Evolutionary conservation across 1,140 invertebrate genomes (phyloP).

Genomic region (Oedothorax gibbosus): DNA sequence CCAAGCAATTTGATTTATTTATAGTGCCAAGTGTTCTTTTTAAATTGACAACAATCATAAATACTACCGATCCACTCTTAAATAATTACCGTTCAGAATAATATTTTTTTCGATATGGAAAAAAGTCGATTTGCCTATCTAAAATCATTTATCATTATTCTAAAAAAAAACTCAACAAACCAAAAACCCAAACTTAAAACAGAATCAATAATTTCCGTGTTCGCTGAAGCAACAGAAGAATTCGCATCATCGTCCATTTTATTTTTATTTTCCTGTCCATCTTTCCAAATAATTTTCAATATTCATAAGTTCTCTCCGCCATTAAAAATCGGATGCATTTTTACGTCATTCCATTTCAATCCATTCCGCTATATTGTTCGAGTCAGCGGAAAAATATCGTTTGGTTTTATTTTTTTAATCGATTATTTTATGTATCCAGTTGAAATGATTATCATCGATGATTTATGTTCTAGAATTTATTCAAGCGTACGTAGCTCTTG

Average conservation of each 20-base stretch:
- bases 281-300: slow-evolving; percentile 27
- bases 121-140: slow-evolving; percentile 19
- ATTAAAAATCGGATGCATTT: slow-evolving; percentile 25
- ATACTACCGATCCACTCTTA: too few relatives aligned
- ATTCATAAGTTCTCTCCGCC: slow-evolving; percentile 27
- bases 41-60: too few relatives aligned
- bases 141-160: slow-evolving; percentile 31
- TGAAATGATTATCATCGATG: slow-evolving; percentile 33
- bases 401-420: slow-evolving; percentile 27
- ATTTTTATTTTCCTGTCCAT: slow-evolving; percentile 9
- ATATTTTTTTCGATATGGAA: not conserved
- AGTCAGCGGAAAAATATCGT: slow-evolving; percentile 33
- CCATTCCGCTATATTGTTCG: slow-evolving; percentile 26
- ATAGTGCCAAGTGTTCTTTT: too few relatives aligned
- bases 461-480: slow-evolving; percentile 13
- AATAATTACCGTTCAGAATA: too few relatives aligned
- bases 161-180: not conserved
- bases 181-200: slow-evolving; percentile 23
- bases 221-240: slow-evolving; percentile 30
- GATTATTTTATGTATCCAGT: slow-evolving; percentile 38
- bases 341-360: slow-evolving; percentile 22
- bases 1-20: too few relatives aligned
- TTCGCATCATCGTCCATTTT: slow-evolving; percentile 29
- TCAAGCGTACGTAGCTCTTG: not conserved
- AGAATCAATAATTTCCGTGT: slow-evolving; percentile 25